These are phyloP conservation scores for Rissa tridactyla DNA, from an alignment of 2,113 vertebrate genomes.

Conservation along the genomic window DNA sequence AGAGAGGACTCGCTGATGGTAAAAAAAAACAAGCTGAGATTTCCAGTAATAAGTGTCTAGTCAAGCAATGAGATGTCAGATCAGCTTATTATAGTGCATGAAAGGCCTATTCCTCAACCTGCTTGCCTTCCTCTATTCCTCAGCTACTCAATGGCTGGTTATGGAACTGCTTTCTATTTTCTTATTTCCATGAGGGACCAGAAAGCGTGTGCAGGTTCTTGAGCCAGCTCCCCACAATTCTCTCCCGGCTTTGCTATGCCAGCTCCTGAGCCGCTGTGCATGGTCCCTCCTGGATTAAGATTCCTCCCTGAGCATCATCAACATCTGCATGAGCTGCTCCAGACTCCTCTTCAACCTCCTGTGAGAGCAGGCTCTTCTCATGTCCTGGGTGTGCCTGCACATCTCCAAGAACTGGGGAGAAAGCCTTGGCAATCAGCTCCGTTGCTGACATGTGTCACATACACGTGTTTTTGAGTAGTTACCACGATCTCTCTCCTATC, in stretches of 20 bases:
- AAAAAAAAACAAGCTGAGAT: neutral
- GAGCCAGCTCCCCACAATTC: neutral
- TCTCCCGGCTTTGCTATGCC: neutral
- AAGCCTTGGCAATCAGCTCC: neutral
- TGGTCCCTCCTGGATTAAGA: neutral
- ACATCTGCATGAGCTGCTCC: neutral
- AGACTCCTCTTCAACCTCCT: neutral
- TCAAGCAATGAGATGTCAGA: neutral
- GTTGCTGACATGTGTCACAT: rapidly evolving
- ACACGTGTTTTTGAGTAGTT: neutral
- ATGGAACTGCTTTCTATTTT: neutral
- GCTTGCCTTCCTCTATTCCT: neutral
- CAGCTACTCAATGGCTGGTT: neutral
- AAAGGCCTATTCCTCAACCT: neutral
- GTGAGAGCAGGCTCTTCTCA: neutral
- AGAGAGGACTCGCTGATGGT: neutral
- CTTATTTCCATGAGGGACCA: neutral
- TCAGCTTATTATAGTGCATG: neutral
- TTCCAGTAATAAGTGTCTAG: conserved; percentile 6
- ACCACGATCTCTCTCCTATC: neutral
- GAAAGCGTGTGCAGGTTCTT: neutral
- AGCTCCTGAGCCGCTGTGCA: neutral
- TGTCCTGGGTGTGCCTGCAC: neutral
- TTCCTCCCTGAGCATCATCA: neutral
- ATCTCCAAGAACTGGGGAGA: neutral